phyloP scores from a whole-genome alignment of 2,797 vertebrate genomes.

The Bucorvus abyssinicus region DNA sequence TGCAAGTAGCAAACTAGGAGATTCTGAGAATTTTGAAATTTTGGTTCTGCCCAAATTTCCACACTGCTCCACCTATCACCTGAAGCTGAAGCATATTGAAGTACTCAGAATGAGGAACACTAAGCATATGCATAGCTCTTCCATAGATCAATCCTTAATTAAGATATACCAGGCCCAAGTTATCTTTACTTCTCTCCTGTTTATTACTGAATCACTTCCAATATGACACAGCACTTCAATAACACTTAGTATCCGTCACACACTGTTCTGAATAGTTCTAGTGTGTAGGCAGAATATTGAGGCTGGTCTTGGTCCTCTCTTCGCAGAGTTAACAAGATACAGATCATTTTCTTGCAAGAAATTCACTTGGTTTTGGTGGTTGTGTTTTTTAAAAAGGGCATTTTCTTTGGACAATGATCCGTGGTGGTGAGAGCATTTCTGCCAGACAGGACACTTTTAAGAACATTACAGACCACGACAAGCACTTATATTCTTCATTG shows the following conservation, averaged over 20 bases:
- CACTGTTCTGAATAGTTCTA: background rate
- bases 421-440: background rate
- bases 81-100: background rate
- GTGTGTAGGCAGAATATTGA: background rate
- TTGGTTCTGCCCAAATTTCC: background rate
- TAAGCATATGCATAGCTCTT: background rate
- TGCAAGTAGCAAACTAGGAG: background rate
- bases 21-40: background rate
- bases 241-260: accelerated
- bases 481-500: background rate
- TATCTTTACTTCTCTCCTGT: background rate
- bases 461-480: background rate
- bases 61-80: background rate
- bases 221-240: background rate
- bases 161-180: background rate
- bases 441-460: background rate
- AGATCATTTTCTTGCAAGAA: background rate
- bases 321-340: background rate
- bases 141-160: background rate
- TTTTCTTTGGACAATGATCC: background rate
- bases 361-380: background rate
- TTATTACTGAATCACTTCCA: background rate
- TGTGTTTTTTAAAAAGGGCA: background rate
- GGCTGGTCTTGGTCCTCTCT: background rate
- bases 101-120: background rate